These are phyloP conservation scores for Steinernema scapterisci DNA, from an alignment of 2,888 invertebrate genomes.

Conservation along the genomic window DNA sequence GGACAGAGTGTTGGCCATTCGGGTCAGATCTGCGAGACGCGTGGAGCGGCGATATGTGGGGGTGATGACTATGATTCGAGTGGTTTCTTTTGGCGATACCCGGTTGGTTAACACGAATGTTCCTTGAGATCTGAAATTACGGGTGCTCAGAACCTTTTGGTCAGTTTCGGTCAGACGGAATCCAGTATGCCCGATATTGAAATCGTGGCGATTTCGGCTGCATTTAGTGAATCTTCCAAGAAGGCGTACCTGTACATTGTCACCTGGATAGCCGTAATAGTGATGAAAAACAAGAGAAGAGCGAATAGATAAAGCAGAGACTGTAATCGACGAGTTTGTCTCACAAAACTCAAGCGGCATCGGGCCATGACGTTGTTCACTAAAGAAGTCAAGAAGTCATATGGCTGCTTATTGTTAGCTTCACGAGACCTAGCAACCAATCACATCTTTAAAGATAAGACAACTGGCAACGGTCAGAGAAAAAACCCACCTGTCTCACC, in stretches of 20 bases:
- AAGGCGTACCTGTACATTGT: background rate
- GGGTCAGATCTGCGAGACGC: background rate
- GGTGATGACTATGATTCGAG: slow-evolving; percentile 9
- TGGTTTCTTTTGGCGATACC: background rate
- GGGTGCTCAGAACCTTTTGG: too few relatives aligned
- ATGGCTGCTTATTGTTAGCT: too few relatives aligned
- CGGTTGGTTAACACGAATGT: background rate
- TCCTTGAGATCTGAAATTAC: slow-evolving; percentile 3
- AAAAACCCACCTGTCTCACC: background rate
- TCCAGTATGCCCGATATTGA: too few relatives aligned
- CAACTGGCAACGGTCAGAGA: too few relatives aligned
- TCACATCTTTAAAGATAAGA: too few relatives aligned
- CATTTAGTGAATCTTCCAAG: too few relatives aligned
- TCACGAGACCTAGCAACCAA: too few relatives aligned
- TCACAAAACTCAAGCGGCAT: background rate
- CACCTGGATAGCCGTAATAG: background rate
- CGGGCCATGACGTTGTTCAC: background rate
- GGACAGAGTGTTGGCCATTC: slow-evolving; percentile 10
- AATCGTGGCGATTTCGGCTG: too few relatives aligned
- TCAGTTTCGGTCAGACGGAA: too few relatives aligned
- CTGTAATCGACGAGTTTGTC: background rate
- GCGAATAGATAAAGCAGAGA: background rate
- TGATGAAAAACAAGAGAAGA: background rate
- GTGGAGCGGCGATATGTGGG: slow-evolving; percentile 12
- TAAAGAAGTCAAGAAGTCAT: background rate